phyloP scores from a whole-genome alignment of 1,140 invertebrate species.

The Leptinotarsa defecta region DNA sequence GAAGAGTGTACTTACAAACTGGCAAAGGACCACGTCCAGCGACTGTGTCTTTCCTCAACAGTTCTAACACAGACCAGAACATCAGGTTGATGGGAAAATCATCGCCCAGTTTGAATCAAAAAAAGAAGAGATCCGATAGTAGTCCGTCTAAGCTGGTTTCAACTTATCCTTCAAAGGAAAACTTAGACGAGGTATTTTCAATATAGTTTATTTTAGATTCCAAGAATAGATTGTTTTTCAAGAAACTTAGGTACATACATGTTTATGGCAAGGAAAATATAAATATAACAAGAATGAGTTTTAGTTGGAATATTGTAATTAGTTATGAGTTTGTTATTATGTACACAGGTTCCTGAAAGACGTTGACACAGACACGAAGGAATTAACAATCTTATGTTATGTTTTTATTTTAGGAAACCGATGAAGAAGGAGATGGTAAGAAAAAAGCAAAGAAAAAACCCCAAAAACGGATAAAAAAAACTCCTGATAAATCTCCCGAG shows the following conservation, averaged over 20 bases:
- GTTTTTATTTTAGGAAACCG: slow-evolving; percentile 43
- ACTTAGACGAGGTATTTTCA: slow-evolving; percentile 45
- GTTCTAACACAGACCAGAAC: slow-evolving; percentile 44
- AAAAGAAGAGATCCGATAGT: slow-evolving; percentile 41
- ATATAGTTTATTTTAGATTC: too few species aligned
- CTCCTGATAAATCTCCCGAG: background rate
- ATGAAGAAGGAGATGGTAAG: slow-evolving; percentile 45
- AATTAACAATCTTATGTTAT: too few species aligned
- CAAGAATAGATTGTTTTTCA: too few species aligned
- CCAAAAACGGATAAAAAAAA: background rate
- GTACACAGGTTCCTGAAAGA: background rate
- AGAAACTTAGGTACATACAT: too few species aligned
- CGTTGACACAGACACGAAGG: too few species aligned
- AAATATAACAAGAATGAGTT: background rate
- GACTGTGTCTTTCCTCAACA: slow-evolving; percentile 62
- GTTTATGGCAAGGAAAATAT: background rate
- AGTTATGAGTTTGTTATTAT: background rate
- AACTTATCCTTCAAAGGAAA: slow-evolving; percentile 49
- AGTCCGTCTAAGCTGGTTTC: slow-evolving; percentile 44
- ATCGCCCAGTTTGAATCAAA: slow-evolving; percentile 21
- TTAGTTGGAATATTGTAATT: too few species aligned
- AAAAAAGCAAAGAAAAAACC: slow-evolving; percentile 35
- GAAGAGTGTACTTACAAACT: slow-evolving; percentile 73
- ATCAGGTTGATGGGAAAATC: slow-evolving; percentile 42
- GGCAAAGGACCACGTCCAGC: slow-evolving; percentile 69